A percentile compares a stretch with the other conserved stretches of the same genome.
Evolutionary conservation across 2,888 invertebrate species (phyloP).

Genomic region (Muschampia plurimacula): DNA sequence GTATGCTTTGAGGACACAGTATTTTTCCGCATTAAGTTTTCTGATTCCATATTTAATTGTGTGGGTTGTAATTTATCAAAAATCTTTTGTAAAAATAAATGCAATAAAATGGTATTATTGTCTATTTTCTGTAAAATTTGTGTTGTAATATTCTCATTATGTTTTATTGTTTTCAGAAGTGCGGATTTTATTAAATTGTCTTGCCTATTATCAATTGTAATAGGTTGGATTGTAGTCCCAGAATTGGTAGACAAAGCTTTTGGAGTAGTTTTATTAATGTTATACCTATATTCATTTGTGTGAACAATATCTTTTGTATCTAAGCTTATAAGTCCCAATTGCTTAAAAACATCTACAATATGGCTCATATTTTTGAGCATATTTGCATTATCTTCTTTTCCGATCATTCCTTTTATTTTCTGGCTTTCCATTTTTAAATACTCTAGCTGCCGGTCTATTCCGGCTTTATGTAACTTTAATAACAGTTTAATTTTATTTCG

Average conservation of each 20-base stretch:
- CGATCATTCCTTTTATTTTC: slow-evolving; percentile 54
- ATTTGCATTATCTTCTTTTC: slow-evolving; percentile 45
- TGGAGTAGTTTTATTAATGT: neutral
- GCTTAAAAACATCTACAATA: slow-evolving; percentile 19
- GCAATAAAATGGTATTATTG: slow-evolving; percentile 65
- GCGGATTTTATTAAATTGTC: slow-evolving; percentile 47
- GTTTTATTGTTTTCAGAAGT: slow-evolving; percentile 56
- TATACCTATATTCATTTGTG: neutral
- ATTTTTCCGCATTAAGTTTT: slow-evolving; percentile 4
- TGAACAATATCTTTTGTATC: neutral
- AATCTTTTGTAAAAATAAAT: slow-evolving; percentile 63
- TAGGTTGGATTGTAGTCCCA: neutral
- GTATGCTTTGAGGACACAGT: neutral
- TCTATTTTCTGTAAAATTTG: slow-evolving; percentile 70
- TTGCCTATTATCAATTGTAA: slow-evolving; percentile 35
- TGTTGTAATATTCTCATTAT: slow-evolving; percentile 65
- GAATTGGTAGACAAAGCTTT: neutral
- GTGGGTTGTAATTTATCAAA: slow-evolving; percentile 50
- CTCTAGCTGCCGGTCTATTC: slow-evolving; percentile 62
- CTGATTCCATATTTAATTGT: slow-evolving; percentile 25
- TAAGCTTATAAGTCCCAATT: slow-evolving; percentile 8
- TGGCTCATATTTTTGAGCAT: slow-evolving; percentile 32
- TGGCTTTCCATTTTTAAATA: slow-evolving; percentile 61
- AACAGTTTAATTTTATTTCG: slow-evolving; percentile 58
- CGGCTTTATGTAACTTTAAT: slow-evolving; percentile 60